These are phyloP conservation scores for Pomacea canaliculata DNA, from an alignment of 2,888 invertebrate genomes.

Conservation along the genomic window DNA sequence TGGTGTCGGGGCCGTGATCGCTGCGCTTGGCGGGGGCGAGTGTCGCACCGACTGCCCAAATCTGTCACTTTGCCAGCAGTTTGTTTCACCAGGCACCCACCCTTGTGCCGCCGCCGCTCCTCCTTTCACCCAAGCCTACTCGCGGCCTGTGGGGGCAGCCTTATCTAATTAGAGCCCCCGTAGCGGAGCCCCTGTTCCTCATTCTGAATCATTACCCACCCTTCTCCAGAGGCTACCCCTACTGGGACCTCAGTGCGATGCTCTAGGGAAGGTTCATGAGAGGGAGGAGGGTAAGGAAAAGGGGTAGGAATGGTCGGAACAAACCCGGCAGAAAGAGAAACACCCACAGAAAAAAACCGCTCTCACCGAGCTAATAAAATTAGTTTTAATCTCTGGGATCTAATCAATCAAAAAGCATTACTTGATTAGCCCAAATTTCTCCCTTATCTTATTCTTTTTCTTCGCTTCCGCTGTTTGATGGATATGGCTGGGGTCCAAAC, in stretches of 20 bases:
- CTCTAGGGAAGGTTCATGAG: not conserved
- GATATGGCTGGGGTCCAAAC: not conserved
- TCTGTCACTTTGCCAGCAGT: not conserved
- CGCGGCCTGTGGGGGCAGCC: not conserved
- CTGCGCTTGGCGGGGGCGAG: not conserved
- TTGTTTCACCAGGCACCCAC: not conserved
- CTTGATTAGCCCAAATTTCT: conserved; percentile 16
- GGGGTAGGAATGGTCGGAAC: not conserved
- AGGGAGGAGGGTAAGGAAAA: not conserved
- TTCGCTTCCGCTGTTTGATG: not conserved
- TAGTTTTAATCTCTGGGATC: conserved; percentile 26
- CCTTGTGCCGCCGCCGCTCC: not conserved
- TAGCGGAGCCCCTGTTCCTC: conserved; percentile 4
- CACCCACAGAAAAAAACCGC: not conserved
- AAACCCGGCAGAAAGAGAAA: not conserved
- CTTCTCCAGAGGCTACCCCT: not conserved
- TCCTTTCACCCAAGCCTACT: not conserved
- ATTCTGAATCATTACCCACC: conserved; percentile 20
- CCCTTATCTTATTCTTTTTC: not conserved
- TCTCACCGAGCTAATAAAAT: conserved; percentile 17
- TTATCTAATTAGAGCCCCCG: conserved; percentile 21
- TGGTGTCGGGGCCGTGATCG: no score
- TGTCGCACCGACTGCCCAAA: not conserved
- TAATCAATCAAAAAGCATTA: conserved; percentile 28
- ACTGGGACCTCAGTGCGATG: no score